A percentile compares a stretch with the other conserved stretches of the same genome.
These are phyloP conservation scores for Rhinolophus ferrumequinum DNA, from an alignment of 2,113 vertebrate species.

Conservation along the genomic window DNA sequence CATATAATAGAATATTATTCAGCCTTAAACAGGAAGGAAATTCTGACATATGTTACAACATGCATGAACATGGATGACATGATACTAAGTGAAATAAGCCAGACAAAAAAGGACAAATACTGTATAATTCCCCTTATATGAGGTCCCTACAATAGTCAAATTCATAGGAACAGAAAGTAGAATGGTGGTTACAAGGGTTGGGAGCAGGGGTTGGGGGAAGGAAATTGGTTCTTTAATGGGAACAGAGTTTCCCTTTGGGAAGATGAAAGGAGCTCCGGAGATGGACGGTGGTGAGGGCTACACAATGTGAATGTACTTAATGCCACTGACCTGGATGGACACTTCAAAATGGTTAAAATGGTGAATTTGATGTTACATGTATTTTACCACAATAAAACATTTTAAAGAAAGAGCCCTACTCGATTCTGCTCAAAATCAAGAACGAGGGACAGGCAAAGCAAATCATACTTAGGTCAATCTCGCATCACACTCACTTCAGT, in stretches of 20 bases:
- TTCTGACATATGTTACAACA: not conserved
- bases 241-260: not conserved
- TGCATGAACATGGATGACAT: not conserved
- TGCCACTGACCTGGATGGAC: not conserved
- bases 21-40: not conserved
- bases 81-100: not conserved
- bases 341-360: not conserved
- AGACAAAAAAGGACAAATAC: not conserved
- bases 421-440: not conserved
- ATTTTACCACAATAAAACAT: not conserved
- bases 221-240: not conserved
- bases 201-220: not conserved
- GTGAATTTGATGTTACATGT: not conserved
- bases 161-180: not conserved
- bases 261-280: not conserved
- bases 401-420: not conserved
- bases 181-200: not conserved
- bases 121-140: not conserved
- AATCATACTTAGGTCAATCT: constrained; percentile 57
- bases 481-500: not conserved
- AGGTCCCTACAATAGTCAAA: not conserved
- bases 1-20: not conserved
- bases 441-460: constrained; percentile 49
- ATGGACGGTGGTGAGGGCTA: not conserved
- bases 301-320: not conserved